Conservation (phyloP, 2,113 vertebrate species). For the Serranochromis macrocephalus region DNA sequence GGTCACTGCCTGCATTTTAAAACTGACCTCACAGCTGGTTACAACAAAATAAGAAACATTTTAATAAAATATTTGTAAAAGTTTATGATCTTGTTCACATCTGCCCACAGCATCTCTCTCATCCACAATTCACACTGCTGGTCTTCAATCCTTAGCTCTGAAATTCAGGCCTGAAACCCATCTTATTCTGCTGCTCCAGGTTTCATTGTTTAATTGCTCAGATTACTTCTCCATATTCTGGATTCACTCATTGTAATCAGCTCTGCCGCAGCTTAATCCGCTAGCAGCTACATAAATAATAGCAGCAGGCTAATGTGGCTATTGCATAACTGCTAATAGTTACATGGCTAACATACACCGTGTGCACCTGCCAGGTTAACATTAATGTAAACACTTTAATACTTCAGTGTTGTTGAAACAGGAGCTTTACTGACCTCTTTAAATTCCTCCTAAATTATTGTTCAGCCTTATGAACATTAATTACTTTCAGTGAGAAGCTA, state of each 20-base stretch:
- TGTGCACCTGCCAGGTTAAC: background rate
- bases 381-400: background rate
- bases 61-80: background rate
- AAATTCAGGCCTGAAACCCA: background rate
- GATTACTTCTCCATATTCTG: background rate
- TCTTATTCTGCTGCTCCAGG: background rate
- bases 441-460: background rate
- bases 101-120: background rate
- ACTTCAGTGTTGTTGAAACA: background rate
- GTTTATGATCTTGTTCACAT: background rate
- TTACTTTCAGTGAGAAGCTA: background rate
- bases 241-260: background rate
- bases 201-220: background rate
- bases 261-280: background rate
- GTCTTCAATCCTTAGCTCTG: background rate
- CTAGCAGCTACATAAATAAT: background rate
- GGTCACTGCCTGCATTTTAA: background rate
- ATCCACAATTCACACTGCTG: background rate
- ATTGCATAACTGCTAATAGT: background rate
- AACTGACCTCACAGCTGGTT: background rate
- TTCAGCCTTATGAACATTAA: background rate
- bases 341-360: background rate
- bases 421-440: background rate
- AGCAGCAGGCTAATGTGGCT: background rate
- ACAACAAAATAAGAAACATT: background rate